These are phyloP conservation scores for Rhizomys pruinosus DNA, from an alignment of 2,113 vertebrate species.

Conservation along the genomic window DNA sequence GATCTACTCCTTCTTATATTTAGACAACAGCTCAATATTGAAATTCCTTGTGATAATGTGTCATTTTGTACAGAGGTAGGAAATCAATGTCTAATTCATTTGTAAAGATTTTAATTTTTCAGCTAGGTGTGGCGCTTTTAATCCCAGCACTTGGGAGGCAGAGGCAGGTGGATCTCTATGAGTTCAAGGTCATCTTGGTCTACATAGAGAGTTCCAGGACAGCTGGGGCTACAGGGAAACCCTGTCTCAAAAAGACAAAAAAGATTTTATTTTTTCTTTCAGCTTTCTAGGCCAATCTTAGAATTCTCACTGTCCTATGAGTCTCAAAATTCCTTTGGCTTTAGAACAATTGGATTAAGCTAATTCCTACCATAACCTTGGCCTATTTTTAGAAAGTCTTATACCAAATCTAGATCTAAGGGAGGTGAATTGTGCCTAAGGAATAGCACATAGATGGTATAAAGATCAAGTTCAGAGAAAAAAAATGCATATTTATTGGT, in stretches of 20 bases:
- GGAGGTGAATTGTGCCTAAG: neutral
- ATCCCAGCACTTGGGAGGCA: too few species aligned
- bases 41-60: neutral
- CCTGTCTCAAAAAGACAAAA: too few species aligned
- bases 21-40: neutral
- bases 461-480: neutral
- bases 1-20: neutral
- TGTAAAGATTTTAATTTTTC: neutral
- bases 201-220: too few species aligned
- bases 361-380: neutral
- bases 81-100: neutral
- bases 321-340: neutral
- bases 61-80: neutral
- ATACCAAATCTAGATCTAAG: too few species aligned
- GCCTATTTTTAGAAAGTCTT: neutral
- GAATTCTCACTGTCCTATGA: neutral
- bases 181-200: too few species aligned
- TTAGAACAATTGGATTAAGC: neutral
- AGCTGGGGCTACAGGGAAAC: too few species aligned
- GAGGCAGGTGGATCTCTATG: too few species aligned
- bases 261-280: neutral
- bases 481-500: neutral
- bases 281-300: neutral
- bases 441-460: neutral
- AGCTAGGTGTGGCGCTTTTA: too few species aligned